Percentiles rank a stretch among this genome's conserved stretches.
phyloP scores from a whole-genome alignment of 2,888 invertebrate species.

The Epinotia bilunana region DNA sequence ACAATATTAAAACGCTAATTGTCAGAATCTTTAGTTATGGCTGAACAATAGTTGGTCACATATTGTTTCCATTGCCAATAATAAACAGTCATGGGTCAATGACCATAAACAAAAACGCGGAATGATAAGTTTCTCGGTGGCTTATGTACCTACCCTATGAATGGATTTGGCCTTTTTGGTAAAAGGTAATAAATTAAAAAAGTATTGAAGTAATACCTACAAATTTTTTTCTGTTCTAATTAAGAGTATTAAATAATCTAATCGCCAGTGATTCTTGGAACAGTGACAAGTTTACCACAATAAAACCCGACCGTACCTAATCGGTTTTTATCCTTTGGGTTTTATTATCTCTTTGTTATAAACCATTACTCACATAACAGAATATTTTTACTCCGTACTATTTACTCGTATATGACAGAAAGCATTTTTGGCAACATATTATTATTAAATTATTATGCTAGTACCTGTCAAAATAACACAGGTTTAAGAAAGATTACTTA shows the following conservation, averaged over 20 bases:
- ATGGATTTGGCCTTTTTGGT: neutral
- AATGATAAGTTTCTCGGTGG: constrained; percentile 19
- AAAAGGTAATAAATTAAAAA: neutral
- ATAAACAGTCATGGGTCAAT: constrained; percentile 36
- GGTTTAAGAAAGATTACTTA: neutral
- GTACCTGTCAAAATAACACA: neutral
- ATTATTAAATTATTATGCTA: neutral
- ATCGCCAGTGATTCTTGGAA: constrained; percentile 10
- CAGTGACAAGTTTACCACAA: neutral
- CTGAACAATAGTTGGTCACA: constrained; percentile 11
- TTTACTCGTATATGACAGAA: neutral
- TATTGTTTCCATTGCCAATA: constrained; percentile 26
- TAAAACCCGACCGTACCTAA: constrained; percentile 3
- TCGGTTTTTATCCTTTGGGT: constrained; percentile 2
- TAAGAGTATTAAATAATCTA: neutral
- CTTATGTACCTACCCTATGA: neutral
- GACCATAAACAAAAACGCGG: constrained; percentile 35
- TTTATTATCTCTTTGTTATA: constrained; percentile 1
- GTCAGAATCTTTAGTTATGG: neutral
- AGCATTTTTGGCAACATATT: neutral
- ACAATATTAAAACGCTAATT: no score
- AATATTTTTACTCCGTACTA: neutral
- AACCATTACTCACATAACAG: neutral
- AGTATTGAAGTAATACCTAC: neutral
- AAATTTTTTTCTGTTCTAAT: neutral